Percentiles rank a stretch among this genome's conserved stretches.
These are phyloP conservation scores for Notothenia coriiceps DNA, from an alignment of 2,113 vertebrate genomes.

Conservation along the genomic window DNA sequence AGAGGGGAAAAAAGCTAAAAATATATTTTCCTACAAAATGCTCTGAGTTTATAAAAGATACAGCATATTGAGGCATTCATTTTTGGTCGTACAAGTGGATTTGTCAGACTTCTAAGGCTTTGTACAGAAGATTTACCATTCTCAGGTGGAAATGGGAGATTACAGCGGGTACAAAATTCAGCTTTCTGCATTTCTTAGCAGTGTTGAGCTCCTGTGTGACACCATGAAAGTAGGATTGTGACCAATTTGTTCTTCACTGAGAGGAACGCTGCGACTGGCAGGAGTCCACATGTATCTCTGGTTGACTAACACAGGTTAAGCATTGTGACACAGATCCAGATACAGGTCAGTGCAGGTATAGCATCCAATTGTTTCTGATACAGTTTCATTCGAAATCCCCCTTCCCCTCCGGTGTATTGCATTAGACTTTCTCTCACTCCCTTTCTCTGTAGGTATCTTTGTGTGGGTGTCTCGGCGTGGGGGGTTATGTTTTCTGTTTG, in stretches of 20 bases:
- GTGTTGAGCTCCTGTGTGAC: conserved; percentile 28
- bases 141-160: conserved; percentile 67
- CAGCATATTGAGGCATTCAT: conserved; percentile 42
- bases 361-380: conserved; percentile 40
- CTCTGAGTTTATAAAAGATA: conserved; percentile 39
- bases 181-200: conserved; percentile 41
- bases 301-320: conserved; percentile 55
- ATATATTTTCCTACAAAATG: conserved; percentile 4
- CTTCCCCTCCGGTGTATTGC: background rate
- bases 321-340: conserved; percentile 37
- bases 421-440: background rate
- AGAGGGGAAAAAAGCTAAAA: conserved; percentile 3
- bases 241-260: conserved; percentile 16
- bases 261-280: conserved; percentile 24
- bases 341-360: conserved; percentile 54
- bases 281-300: conserved; percentile 35
- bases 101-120: conserved; percentile 52
- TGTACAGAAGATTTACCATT: conserved; percentile 54
- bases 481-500: conserved; percentile 37
- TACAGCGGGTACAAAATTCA: conserved; percentile 23
- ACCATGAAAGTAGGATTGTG: conserved; percentile 25
- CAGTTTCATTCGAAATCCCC: conserved; percentile 47
- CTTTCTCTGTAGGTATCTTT: background rate
- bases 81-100: conserved; percentile 61
- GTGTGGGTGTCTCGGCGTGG: background rate